Evolutionary conservation across 2,888 invertebrate genomes (phyloP), one percentile per base, ranked within the genome.

Genomic region (Salticus scenicus): DNA sequence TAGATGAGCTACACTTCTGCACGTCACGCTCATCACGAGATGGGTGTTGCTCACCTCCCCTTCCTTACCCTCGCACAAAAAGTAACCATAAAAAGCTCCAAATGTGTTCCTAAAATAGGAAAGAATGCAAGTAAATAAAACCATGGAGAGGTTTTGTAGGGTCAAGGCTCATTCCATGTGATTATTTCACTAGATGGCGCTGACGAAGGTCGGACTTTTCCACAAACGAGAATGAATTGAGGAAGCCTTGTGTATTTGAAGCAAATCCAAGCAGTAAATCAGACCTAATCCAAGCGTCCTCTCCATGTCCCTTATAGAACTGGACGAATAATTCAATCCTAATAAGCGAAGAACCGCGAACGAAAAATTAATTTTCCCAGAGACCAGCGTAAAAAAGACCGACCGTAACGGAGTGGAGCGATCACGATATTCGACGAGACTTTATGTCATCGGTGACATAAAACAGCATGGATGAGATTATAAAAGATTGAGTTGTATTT

Each of bases 221-320:
- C 27, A 24, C 51, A 76, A 83, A 83, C 72, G 77, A 83, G 77
- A 83, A 83, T 83, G 83, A 67, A 83, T 83, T 77, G 80, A 73
- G 69, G 83, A 76, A 70, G 57, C 57, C 57, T 57, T 24, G 57
- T 24, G 57, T 57, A 24, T 57, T 57, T 24, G 57, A 57, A 57
- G 57, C 27, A 82, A 83, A 83, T 83, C 83, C 83, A 30, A 57
- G 72, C 77, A 4, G 83, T 83, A 83, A 83, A 83, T 83, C 83
- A 83, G 72, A n/a, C 83, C 51, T 67, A 72, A 83, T 72, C 71
- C 76, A 47, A n/a, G 47, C 47, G 12, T 17, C 24, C 57, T 24
- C 57, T 64, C 57, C 57, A n/a, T n/a, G n/a, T n/a, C 82, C 47
- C 28, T 17, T 57, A 69, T 63, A 67, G 72, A 83, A 75, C 72